Base-by-base conservation (phyloP, 1,140 invertebrate species). In the Odontomachus brunneus region DNA sequence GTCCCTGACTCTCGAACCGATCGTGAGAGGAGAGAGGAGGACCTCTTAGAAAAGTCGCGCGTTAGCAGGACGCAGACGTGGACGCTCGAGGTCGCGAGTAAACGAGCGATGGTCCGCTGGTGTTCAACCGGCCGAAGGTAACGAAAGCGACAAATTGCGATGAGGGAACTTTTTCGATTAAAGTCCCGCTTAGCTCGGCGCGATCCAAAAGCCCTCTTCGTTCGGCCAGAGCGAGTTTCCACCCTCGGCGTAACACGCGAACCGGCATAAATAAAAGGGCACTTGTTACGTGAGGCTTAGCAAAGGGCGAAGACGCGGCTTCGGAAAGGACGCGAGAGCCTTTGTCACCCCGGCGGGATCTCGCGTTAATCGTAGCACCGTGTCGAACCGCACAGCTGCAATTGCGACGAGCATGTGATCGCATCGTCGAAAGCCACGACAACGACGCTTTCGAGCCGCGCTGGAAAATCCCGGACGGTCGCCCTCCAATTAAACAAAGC, bases 121-220 rank as follows among this genome's bases (percentile, higher is more conserved):
- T 60, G 73, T 66, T 60, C 55, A 59, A 19, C 60, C 84, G 62
- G 17, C 53, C 53, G 55, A 38, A 80, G 71, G 84, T 88, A 91
- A 91, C 89, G 88, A 91, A 90, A 86, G 87, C 51, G 86, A 89
- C 88, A 91, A 92, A 92, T 91, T 91, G 88, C 88, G 63, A 80
- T 60, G 86, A 65, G 86, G 60, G 86, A 92, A 92, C 82, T 92
- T 92, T 92, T 92, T 92, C 90, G 91, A 92, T 92, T 92, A 92
- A 92, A 92, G 85, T 91, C 84, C 65, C 62, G 62, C 75, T 78
- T 78, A n/a, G 26, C 48, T 62, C 48, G 63, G 44, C 33, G 51
- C 78, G 69, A 74, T 82, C 74, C 78, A 51, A 82, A 69, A 69
- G n/a, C 75, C 69, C 53, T 71, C 33, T 44, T 44, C 38, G 38